Percentiles rank a stretch among this genome's conserved stretches.
These are phyloP conservation scores for Hydraecia micacea DNA, from an alignment of 2,888 invertebrate genomes.

Conservation along the genomic window DNA sequence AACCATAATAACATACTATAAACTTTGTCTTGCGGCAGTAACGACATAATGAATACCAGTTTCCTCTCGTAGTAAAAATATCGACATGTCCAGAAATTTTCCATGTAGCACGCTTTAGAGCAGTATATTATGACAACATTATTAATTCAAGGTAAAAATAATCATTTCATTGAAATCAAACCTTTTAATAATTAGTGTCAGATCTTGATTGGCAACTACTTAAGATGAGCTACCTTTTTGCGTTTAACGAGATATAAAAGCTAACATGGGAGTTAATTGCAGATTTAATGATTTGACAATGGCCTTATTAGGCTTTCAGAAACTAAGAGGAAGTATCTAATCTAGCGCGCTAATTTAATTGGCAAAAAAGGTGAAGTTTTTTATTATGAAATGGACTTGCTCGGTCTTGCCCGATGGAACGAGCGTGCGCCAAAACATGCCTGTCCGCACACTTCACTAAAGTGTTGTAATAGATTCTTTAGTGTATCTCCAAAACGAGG, in stretches of 20 bases:
- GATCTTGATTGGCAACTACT: background rate
- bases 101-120: background rate
- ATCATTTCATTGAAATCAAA: background rate
- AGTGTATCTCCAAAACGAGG: background rate
- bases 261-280: background rate
- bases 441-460: background rate
- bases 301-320: background rate
- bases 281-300: background rate
- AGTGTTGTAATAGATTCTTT: background rate
- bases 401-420: background rate
- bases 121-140: background rate
- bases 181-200: background rate
- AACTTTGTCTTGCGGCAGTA: constrained; percentile 15
- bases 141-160: background rate
- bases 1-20: constrained; percentile 18
- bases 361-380: background rate
- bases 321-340: constrained; percentile 1
- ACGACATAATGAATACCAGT: constrained; percentile 36
- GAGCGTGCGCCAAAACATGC: background rate
- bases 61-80: constrained; percentile 4
- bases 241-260: background rate
- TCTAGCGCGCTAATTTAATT: background rate
- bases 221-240: background rate
- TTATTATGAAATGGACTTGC: background rate
- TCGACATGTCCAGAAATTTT: background rate